Evolutionary conservation across 2,113 vertebrate genomes (phyloP).

Genomic region (Asarcornis scutulata): DNA sequence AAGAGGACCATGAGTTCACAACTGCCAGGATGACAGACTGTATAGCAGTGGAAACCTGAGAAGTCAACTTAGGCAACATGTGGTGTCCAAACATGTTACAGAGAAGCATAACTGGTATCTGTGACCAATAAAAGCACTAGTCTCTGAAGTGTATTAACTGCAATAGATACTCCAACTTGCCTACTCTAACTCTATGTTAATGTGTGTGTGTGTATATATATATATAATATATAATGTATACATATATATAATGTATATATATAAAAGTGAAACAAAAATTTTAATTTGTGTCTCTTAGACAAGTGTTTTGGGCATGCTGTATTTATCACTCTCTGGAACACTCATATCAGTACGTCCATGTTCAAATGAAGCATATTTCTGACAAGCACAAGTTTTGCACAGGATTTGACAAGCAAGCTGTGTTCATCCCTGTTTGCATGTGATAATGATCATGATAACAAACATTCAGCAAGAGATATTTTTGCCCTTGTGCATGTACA

Average conservation of each 20-base stretch:
- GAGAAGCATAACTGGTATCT: background rate
- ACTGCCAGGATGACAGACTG: slow-evolving; percentile 32
- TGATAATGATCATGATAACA: background rate
- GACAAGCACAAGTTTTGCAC: background rate
- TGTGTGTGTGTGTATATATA: background rate
- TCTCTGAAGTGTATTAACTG: background rate
- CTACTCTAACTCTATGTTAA: background rate
- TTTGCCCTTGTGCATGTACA: background rate
- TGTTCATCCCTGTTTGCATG: background rate
- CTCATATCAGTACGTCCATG: background rate
- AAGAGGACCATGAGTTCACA: background rate
- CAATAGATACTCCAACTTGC: background rate
- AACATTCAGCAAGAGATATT: background rate
- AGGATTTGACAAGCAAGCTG: background rate
- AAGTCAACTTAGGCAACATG: background rate
- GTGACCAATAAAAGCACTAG: background rate
- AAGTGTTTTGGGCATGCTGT: background rate
- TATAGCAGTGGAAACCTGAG: slow-evolving; percentile 15
- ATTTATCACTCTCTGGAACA: background rate
- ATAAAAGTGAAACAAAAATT: background rate
- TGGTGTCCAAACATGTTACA: background rate
- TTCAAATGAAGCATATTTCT: background rate
- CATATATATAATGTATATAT: too few relatives aligned
- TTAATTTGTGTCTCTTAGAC: background rate
- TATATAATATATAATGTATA: too few relatives aligned